Evolutionary conservation across 2,113 vertebrate genomes (phyloP).

Genomic region (Lontra canadensis): DNA sequence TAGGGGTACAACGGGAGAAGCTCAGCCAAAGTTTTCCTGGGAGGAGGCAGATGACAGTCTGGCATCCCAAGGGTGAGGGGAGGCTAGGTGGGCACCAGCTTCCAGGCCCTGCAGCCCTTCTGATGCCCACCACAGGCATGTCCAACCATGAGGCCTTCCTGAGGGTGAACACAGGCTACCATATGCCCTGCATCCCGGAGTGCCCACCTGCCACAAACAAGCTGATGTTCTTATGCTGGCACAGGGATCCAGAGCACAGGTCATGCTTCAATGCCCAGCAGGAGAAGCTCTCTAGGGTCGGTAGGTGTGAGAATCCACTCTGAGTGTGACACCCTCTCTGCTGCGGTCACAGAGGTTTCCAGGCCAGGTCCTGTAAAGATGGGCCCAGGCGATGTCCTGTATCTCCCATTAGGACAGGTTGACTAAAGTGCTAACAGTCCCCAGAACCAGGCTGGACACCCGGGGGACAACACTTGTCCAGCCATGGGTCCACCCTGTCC

Average conservation of each 20-base stretch:
- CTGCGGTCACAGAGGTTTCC: rapidly evolving
- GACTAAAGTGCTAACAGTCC: neutral
- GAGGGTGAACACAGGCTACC: constrained; percentile 81
- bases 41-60: rapidly evolving
- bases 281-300: constrained; percentile 67
- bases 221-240: constrained; percentile 87
- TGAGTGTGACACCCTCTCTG: neutral
- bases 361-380: too few relatives aligned
- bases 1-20: neutral
- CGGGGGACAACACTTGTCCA: too few relatives aligned
- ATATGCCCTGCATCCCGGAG: constrained; percentile 79
- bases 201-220: constrained; percentile 81
- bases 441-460: neutral
- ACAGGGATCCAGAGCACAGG: constrained; percentile 64
- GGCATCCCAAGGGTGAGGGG: neutral
- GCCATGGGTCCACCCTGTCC: neutral
- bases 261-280: constrained; percentile 81
- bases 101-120: neutral
- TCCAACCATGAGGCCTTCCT: constrained; percentile 80
- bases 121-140: constrained; percentile 70
- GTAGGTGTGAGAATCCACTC: constrained; percentile 65
- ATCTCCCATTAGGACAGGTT: neutral
- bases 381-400: neutral
- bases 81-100: neutral
- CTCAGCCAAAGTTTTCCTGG: rapidly evolving